Evolutionary conservation across 2,888 invertebrate species (phyloP), one percentile per base, ranked within the genome.

Genomic region (Melieria picta): DNA sequence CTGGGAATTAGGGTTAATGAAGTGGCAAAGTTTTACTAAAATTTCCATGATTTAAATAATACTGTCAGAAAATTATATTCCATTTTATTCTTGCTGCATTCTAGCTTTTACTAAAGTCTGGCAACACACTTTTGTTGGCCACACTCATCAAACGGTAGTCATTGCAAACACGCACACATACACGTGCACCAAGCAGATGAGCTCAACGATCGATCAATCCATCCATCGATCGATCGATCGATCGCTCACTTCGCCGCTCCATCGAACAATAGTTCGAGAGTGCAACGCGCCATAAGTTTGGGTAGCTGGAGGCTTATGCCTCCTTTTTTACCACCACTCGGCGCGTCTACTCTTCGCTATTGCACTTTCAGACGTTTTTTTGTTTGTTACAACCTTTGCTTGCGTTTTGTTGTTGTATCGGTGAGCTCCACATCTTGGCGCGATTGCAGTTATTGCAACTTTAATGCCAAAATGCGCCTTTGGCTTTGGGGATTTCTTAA

Each of bases 111-210:
- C 46, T 42, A 52, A 57, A 13, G 61, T 9, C 63, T 11, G 63
- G 48, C 50, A 50, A 1, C 11, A 52, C 6, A 52, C 1, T 30
- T 30, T 30, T 30, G 30, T 56, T 56, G 45, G 11, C 3, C 71
- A 73, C 72, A 63, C 74, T 78, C 79, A 77, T 78, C 76, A 79
- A 81, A 80, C 81, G 80, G 81, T 81, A 81, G 80, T 79, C 78
- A 70, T 47, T 58, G 47, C 30, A 46, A 61, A 55, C n/a, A 58
- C n/a, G n/a, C 57, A 16, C n/a, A 43, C 45, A 52, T 56, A 6
- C 65, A 52, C 52, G 61, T 56, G 60, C 58, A 58, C 47, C 55
- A 61, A 46, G 48, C 61, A 61, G 68, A 71, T 75, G 71, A 66
- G 11, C 67, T 63, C 57, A 71, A 67, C 42, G 67, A 69, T 65